Conservation (phyloP, 2,797 vertebrate species). For the Microcaecilia unicolor region DNA sequence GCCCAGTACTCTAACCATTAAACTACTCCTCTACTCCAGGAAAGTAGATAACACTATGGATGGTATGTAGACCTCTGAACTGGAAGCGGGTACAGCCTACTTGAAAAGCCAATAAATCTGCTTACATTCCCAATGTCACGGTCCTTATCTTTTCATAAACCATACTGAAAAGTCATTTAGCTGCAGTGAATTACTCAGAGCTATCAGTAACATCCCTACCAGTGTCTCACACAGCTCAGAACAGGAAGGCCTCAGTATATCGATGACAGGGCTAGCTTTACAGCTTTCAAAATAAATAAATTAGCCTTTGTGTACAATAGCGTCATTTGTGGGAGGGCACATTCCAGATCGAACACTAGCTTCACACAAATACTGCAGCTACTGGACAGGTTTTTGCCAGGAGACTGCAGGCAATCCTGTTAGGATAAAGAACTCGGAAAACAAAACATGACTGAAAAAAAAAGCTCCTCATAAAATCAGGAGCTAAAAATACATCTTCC, state of each 20-base stretch:
- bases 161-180: slow-evolving; percentile 18
- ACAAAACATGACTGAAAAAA: too few relatives aligned
- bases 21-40: too few relatives aligned
- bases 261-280: neutral
- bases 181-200: slow-evolving; percentile 43
- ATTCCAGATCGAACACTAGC: slow-evolving; percentile 26
- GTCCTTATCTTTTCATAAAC: slow-evolving; percentile 26
- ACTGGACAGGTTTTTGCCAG: neutral
- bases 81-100: too few relatives aligned
- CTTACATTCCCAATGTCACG: slow-evolving; percentile 32
- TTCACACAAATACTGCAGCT: slow-evolving; percentile 14
- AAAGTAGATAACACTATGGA: too few relatives aligned
- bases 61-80: too few relatives aligned
- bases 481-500: too few relatives aligned
- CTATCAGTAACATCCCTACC: slow-evolving; percentile 5
- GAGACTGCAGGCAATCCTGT: slow-evolving; percentile 2
- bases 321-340: slow-evolving; percentile 16
- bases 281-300: slow-evolving; percentile 14
- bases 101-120: too few relatives aligned
- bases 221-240: slow-evolving; percentile 3
- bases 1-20: too few relatives aligned
- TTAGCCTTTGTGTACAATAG: slow-evolving; percentile 22
- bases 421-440: too few relatives aligned
- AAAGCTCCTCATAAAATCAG: too few relatives aligned
- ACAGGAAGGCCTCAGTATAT: slow-evolving; percentile 10